A percentile compares a stretch with the other conserved stretches of the same genome.
Evolutionary conservation across 64 coral and sea anemone species (phyloP).

Genomic region (Orbicella faveolata): DNA sequence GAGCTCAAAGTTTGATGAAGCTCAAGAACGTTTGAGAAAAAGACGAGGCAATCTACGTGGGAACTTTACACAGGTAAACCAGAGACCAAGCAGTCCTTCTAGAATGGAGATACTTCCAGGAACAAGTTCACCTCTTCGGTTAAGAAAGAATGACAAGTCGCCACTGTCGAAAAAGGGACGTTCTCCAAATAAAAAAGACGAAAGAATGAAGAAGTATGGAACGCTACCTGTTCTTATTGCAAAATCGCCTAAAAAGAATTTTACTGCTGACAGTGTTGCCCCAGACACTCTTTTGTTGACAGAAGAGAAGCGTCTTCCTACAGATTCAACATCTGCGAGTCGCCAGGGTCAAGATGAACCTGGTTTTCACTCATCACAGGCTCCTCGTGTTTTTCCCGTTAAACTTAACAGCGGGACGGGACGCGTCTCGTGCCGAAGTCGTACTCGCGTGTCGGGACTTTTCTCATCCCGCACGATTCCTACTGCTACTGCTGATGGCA

Average conservation of each 20-base stretch:
- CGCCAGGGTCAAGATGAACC: not conserved
- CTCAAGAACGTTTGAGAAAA: conserved; percentile 14
- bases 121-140: not conserved
- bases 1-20: conserved; percentile 6
- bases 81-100: not conserved
- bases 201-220: conserved; percentile 31
- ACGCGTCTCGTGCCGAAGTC: conserved; percentile 8
- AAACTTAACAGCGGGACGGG: not conserved
- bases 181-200: conserved; percentile 30
- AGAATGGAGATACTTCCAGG: not conserved
- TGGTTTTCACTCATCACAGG: not conserved
- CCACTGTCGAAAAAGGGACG: not conserved
- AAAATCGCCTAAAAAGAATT: conserved; percentile 24
- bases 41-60: not conserved
- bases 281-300: not conserved
- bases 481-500: not conserved
- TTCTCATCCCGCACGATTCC: not conserved
- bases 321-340: not conserved
- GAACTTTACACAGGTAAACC: not conserved
- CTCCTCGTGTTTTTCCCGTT: not conserved
- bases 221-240: not conserved
- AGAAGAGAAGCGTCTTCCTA: not conserved
- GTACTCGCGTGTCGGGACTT: not conserved
- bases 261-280: not conserved
- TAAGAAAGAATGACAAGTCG: not conserved